Conservation (phyloP, 2,797 vertebrate genomes). For the Gila robusta region DNA sequence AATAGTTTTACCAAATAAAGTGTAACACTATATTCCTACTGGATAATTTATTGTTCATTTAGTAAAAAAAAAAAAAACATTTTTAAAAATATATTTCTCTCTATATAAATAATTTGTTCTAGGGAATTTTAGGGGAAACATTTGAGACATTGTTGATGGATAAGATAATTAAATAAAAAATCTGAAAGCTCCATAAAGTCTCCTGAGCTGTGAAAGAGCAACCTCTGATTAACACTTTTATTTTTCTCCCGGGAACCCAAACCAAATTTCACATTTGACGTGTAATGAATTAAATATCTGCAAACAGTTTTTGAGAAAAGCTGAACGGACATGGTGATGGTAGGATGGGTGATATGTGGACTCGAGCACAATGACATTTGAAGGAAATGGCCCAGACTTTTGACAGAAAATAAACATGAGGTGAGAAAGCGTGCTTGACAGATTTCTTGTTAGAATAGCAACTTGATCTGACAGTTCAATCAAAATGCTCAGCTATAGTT, state of each 20-base stretch:
- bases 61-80: too few species aligned
- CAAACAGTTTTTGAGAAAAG: not conserved
- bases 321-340: not conserved
- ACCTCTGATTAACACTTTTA: not conserved
- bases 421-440: slow-evolving; percentile 53
- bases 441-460: slow-evolving; percentile 51
- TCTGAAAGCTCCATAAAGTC: not conserved
- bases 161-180: not conserved
- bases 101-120: too few species aligned
- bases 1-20: too few species aligned
- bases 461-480: slow-evolving; percentile 60
- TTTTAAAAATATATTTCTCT: too few species aligned
- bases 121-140: not conserved
- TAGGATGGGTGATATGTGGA: not conserved
- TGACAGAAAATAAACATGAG: slow-evolving; percentile 53
- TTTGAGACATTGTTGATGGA: not conserved
- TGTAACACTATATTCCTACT: too few species aligned
- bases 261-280: slow-evolving; percentile 15
- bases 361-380: slow-evolving; percentile 16
- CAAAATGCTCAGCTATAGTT: slow-evolving; percentile 53
- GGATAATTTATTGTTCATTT: too few species aligned
- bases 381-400: slow-evolving; percentile 29
- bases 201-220: not conserved
- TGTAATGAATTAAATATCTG: not conserved
- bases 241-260: not conserved